Conservation (phyloP, 2,113 vertebrate genomes). For the Sander vitreus region DNA sequence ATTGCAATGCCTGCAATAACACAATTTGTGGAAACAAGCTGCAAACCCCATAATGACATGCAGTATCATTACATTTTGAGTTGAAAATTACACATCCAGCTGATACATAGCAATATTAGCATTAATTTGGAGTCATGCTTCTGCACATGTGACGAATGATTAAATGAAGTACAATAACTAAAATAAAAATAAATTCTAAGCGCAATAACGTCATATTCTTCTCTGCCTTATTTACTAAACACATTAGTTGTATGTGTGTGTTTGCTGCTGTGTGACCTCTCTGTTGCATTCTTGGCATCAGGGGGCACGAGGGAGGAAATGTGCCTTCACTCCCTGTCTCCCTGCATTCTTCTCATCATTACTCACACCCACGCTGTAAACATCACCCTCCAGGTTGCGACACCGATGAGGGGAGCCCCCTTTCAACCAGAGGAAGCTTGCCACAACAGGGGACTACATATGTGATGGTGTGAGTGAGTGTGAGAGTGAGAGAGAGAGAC, state of each 20-base stretch:
- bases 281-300: constrained; percentile 11
- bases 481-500: neutral
- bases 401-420: constrained; percentile 48
- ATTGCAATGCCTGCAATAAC: constrained; percentile 5
- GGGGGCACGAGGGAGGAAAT: constrained; percentile 29
- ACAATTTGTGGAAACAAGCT: neutral
- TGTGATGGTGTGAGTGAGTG: constrained; percentile 13
- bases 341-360: constrained; percentile 52
- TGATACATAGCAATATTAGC: neutral
- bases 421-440: constrained; percentile 23
- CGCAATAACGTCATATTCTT: neutral
- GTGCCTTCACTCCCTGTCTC: constrained; percentile 28
- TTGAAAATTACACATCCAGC: neutral
- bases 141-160: neutral
- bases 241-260: constrained; percentile 7
- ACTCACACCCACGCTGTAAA: constrained; percentile 72
- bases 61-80: neutral
- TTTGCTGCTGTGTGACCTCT: constrained; percentile 48
- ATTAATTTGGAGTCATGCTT: neutral
- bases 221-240: constrained; percentile 14
- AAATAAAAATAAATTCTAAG: neutral
- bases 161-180: neutral
- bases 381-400: constrained; percentile 72
- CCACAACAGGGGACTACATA: constrained; percentile 14
- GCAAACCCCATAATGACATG: neutral